Evolutionary conservation across 2,888 invertebrate species (phyloP).

Genomic region (Hemaris fuciformis): DNA sequence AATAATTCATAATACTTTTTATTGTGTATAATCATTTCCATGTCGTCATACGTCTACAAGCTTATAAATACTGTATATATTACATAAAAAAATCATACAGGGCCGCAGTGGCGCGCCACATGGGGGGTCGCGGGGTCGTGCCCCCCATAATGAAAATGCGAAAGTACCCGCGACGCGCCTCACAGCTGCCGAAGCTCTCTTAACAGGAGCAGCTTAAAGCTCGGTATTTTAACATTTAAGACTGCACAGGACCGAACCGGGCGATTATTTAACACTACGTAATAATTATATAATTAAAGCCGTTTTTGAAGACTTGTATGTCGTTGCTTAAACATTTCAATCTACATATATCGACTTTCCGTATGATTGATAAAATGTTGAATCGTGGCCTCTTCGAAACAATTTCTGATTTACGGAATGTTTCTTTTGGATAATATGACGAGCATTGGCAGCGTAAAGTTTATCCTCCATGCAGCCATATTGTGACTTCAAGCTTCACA

Average conservation of each 20-base stretch:
- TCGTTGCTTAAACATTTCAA: background rate
- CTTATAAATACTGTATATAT: constrained; percentile 15
- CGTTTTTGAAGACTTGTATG: constrained; percentile 8
- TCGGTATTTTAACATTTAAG: constrained; percentile 3
- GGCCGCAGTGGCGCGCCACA: background rate
- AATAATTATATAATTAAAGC: constrained; percentile 3
- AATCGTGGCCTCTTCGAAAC: too few species aligned
- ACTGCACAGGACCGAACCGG: background rate
- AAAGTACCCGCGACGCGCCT: background rate
- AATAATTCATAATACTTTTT: constrained; percentile 11
- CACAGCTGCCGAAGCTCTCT: constrained; percentile 6
- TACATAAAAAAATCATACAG: constrained; percentile 16
- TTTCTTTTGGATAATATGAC: too few species aligned
- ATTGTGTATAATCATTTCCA: constrained; percentile 15
- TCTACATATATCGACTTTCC: background rate
- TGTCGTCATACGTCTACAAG: constrained; percentile 13
- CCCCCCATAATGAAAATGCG: too few species aligned
- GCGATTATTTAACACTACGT: background rate
- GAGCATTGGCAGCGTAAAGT: too few species aligned
- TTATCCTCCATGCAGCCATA: too few species aligned
- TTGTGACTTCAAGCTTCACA: too few species aligned
- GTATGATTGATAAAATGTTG: background rate
- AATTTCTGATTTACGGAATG: too few species aligned
- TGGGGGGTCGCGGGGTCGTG: background rate
- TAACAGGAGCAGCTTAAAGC: constrained; percentile 10